Evolutionary conservation across 2,888 invertebrate species (phyloP).

Genomic region (Oscheius sp.): DNA sequence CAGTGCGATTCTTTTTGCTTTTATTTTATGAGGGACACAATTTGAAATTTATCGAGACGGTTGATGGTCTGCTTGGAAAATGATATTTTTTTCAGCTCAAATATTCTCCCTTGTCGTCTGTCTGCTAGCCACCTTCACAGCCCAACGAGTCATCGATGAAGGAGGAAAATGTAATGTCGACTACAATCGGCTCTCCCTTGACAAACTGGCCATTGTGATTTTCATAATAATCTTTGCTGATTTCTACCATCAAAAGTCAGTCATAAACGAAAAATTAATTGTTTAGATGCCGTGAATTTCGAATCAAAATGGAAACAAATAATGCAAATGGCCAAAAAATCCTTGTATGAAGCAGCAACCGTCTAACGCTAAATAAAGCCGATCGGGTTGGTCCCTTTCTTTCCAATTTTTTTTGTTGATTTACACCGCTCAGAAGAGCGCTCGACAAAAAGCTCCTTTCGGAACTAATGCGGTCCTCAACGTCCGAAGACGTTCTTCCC

Average conservation of each 20-base stretch:
- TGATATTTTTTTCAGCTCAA: constrained; percentile 34
- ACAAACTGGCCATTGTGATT: constrained; percentile 34
- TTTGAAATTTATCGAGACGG: too few species aligned
- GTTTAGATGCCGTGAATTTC: background rate
- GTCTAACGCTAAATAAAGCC: too few species aligned
- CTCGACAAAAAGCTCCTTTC: constrained; percentile 13
- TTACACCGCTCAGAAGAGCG: constrained; percentile 24
- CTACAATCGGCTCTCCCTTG: constrained; percentile 22
- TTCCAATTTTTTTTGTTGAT: too few species aligned
- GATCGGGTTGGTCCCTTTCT: too few species aligned
- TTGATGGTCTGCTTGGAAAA: background rate
- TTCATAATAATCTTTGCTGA: constrained; percentile 45
- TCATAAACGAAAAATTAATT: background rate
- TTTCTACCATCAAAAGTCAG: constrained; percentile 40
- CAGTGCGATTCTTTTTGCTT: constrained; percentile 53
- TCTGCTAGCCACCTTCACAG: constrained; percentile 33
- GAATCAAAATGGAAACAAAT: too few species aligned
- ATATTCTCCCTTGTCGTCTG: constrained; percentile 46
- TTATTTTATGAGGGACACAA: background rate
- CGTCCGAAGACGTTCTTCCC: constrained; percentile 21
- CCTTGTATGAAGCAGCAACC: too few species aligned
- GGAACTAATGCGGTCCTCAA: constrained; percentile 23
- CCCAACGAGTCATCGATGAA: constrained; percentile 30
- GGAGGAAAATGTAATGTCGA: constrained; percentile 41
- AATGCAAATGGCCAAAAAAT: too few species aligned